Base-by-base conservation (phyloP, 2,113 vertebrate species). In the Pandion haliaetus region DNA sequence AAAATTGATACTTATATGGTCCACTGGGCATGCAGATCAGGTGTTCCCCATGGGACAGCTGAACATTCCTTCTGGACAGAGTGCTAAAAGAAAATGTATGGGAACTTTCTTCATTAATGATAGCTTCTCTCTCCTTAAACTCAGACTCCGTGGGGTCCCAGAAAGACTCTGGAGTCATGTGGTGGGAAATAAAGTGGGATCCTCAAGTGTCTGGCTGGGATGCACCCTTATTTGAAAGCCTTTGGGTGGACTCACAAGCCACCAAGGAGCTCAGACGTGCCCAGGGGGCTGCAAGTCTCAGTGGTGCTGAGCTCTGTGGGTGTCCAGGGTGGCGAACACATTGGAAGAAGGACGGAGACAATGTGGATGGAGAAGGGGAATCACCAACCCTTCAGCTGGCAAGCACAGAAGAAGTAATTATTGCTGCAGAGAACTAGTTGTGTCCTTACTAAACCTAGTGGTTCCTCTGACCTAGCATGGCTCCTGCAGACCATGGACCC, bases 1-100 rank as follows among this genome's bases (percentile, higher is more conserved):
- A 97, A 96, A 96, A 96, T 83, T 92, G 94, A 95, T 95, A 85
- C 84, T 94, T 92, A 92, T 79, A 93, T 83, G 95, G 91, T 97
- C 95, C 70, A 40, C 55, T 96, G 94, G 79, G 28, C 81, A 96
- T 94, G 93, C 84, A 97, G 79, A 97, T 92, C 92, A 94, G 72
- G 82, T 34, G 2, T 76, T 94, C 89, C 80, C 87, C 19, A 6
- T 8, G 50, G 90, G 96, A 85, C 14, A 78, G 58, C 61, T 80
- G 49, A 77, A 76, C 58, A 36, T 32, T 88, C 38, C 40, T 86
- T 74, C 80, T 24, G 45, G 66, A 72, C 67, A 90, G 44, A 74
- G 69, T 17, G 88, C 32, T 61, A 73, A 71, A 90, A 83, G 63
- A 93, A 73, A 91, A 66, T 0, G 14, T 20, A 72, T 84, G 28